Evolutionary conservation across 2,113 vertebrate species (phyloP), one percentile per base, ranked within the genome.

Genomic region (Cercopithecus mona): DNA sequence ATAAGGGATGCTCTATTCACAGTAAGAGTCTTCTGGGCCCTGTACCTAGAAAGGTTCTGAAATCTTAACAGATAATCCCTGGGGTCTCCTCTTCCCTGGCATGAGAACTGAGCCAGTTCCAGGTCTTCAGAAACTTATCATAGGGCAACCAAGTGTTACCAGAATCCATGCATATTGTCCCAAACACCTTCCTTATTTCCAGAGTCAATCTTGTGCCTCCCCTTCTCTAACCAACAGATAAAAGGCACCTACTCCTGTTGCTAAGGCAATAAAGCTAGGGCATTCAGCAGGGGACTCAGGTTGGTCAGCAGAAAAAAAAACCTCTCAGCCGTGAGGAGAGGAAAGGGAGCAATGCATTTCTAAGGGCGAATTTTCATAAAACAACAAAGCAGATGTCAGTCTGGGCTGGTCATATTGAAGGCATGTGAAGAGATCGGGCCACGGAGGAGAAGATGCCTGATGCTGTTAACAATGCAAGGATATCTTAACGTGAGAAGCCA

Each of bases 401-500:
- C 57, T 40, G 50, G 64, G 27, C 55, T 55, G 20, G 64, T 68
- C 52, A 38, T n/a, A 27, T 0, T 38, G 30, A 92, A 95, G 50
- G 43, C 84, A 89, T 55, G 35, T 52, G 92, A 95, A 18, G 61
- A 75, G 79, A 75, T 61, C 3, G 27, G 75, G 18, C 50, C 18
- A 9, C 1, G 12, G 45, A 73, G 73, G 45, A 88, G 76, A 66
- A 48, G 50, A 64, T 16, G 10, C 59, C 2, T 64, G 32, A 13
- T 40, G 20, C 72, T 80, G 55, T 45, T 32, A 52, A 89, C 64
- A 89, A 61, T 30, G 12, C 18, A 23, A 55, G 75, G n/a, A 73
- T 38, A 43, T 75, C 70, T 91, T 59, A 93, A 93, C 86, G 32
- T 87, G 38, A 94, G 80, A 95, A 93, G 23, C 4, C 87, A 96